A percentile compares a stretch with the other conserved stretches of the same genome.
Conservation (phyloP, 2,113 vertebrate species). For the Anolis carolinensis region DNA sequence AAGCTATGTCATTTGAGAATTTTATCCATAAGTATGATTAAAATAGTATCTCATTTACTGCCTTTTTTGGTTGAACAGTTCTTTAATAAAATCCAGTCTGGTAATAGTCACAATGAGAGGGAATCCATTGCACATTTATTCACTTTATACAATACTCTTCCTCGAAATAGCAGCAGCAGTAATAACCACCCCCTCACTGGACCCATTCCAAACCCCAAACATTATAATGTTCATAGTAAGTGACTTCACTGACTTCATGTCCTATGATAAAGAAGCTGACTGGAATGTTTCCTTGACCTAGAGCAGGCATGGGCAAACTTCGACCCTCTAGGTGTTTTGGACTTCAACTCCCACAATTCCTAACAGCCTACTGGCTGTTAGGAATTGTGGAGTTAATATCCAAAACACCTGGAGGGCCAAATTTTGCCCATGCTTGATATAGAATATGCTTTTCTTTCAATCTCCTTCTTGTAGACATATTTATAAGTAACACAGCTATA, state of each 20-base stretch:
- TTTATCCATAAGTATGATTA: slow-evolving; percentile 1
- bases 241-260: background rate
- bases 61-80: slow-evolving; percentile 46
- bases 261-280: slow-evolving; percentile 30
- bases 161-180: no score
- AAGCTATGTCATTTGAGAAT: slow-evolving; percentile 38
- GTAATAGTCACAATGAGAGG: slow-evolving; percentile 41
- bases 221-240: slow-evolving; percentile 39
- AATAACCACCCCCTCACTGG: no score
- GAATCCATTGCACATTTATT: slow-evolving; percentile 22
- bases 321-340: no score
- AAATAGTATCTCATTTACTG: slow-evolving; percentile 24
- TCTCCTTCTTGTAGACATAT: background rate
- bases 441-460: slow-evolving; percentile 32
- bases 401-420: no score
- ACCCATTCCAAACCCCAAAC: slow-evolving; percentile 9
- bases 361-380: no score
- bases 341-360: no score
- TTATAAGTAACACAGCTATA: background rate
- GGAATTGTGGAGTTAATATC: no score
- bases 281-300: slow-evolving; percentile 42
- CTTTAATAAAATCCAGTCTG: slow-evolving; percentile 15
- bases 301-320: background rate
- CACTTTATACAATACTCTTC: slow-evolving; percentile 22
- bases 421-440: background rate